Evolutionary conservation across 2,113 vertebrate genomes (phyloP), one percentile per base, ranked within the genome.

Genomic region (Callospermophilus lateralis): DNA sequence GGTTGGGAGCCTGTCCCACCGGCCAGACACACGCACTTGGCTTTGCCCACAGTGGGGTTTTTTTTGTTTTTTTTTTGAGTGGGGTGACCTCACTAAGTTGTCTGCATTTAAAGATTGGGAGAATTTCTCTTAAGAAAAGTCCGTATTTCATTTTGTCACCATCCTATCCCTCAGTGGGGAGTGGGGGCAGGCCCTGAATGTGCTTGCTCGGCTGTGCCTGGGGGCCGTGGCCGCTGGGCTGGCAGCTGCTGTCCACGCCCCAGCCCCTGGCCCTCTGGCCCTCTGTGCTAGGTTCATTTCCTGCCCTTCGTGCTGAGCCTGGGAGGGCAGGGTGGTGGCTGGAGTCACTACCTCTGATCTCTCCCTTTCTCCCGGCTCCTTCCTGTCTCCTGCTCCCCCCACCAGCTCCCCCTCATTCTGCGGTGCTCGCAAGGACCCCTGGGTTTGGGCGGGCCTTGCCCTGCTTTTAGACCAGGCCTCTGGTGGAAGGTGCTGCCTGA

Each of bases 21-120:
- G 76, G 74, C 91, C 63, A 37, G 0, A 28, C 48, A 1, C 94
- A 55, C 89, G 16, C 6, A 3, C 22, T 97, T 86, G 68, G 80
- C 74, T 97, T 96, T 94, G 95, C 94, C 42, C 30, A n/a, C 84
- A 8, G 20, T 94, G 92, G 30, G n/a, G 24, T 85, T 37, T 42
- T 10, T 37, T 65, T 78, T 67, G 16, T 17, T 51, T 20, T 58
- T 19, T 51, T 67, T 79, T 68, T 11, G 7, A 16, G 45, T 4
- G 16, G 7, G 37, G 30, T 16, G 22, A 63, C 78, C 34, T n/a
- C 34, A 78, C 22, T 84, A 61, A 84, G 78, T 89, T 93, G 72
- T 68, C 45, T 28, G 34, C 63, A 67, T 91, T 95, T 83, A 80
- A 94, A 95, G 94, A 74, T 78, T 5, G 1, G 63, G 81, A 87